A percentile compares a stretch with the other conserved stretches of the same genome.
phyloP scores from a whole-genome alignment of 1,140 invertebrate genomes.

The Nebria ingens region DNA sequence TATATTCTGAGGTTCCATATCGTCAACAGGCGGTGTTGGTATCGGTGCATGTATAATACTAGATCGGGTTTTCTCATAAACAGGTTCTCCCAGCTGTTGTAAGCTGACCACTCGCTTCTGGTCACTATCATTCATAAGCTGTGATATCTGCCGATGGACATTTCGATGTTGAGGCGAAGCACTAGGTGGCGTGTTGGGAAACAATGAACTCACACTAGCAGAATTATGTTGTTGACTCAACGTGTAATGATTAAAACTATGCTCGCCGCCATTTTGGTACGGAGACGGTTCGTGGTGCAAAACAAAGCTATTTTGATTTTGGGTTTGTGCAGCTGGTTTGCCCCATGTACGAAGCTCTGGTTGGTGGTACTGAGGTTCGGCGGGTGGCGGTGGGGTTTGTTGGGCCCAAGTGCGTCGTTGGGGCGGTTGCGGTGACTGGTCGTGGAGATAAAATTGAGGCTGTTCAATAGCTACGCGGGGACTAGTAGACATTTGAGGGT shows the following conservation, averaged over 20 bases:
- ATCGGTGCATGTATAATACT: conserved; percentile 46
- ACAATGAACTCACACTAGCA: conserved; percentile 29
- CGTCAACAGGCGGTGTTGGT: conserved; percentile 56
- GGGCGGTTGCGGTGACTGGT: conserved; percentile 46
- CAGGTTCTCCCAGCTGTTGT: conserved; percentile 29
- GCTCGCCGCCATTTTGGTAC: conserved; percentile 28
- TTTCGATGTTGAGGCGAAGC: conserved; percentile 31
- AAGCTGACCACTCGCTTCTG: conserved; percentile 28
- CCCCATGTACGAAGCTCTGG: conserved; percentile 39
- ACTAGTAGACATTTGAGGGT: conserved; percentile 22
- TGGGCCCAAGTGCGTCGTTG: conserved; percentile 64
- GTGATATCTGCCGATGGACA: conserved; percentile 33
- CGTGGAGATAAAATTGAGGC: conserved; percentile 65
- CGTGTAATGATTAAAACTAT: conserved; percentile 27
- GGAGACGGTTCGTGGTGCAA: conserved; percentile 25
- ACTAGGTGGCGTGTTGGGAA: conserved; percentile 30
- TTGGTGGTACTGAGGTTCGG: conserved; percentile 34
- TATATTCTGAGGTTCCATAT: conserved; percentile 85
- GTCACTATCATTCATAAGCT: conserved; percentile 27
- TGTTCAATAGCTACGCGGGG: conserved; percentile 19
- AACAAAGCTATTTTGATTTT: conserved; percentile 23
- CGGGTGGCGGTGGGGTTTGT: conserved; percentile 43
- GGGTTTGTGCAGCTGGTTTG: conserved; percentile 23
- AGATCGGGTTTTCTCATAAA: conserved; percentile 27
- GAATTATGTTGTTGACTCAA: conserved; percentile 30